phyloP scores from a whole-genome alignment of 2,888 invertebrate species.

The Latheticus oryzae region DNA sequence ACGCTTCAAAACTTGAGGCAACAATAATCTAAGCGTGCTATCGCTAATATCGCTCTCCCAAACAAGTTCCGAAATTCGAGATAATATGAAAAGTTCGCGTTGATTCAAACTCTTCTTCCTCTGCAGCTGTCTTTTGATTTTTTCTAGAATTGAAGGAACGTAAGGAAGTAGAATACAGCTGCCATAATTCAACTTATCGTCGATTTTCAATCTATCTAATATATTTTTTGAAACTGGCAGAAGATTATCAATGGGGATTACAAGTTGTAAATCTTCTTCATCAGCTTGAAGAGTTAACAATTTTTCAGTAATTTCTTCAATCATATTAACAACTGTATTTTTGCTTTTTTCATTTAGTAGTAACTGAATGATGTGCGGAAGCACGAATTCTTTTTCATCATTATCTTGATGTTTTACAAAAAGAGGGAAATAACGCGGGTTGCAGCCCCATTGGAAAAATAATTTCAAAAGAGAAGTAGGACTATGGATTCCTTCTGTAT shows the following conservation, averaged over 20 bases:
- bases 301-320: constrained; percentile 81
- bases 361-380: constrained; percentile 78
- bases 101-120: constrained; percentile 73
- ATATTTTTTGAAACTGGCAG: constrained; percentile 58
- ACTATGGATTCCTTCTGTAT: constrained; percentile 83
- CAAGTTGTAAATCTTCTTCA: constrained; percentile 66
- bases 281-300: constrained; percentile 75
- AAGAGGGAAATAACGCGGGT: constrained; percentile 80
- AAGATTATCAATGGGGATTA: constrained; percentile 64
- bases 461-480: constrained; percentile 86
- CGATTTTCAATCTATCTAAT: constrained; percentile 56
- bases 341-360: constrained; percentile 78
- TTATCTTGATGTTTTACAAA: constrained; percentile 72
- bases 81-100: constrained; percentile 79
- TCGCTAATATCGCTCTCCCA: constrained; percentile 76
- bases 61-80: constrained; percentile 81
- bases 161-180: constrained; percentile 80
- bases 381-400: constrained; percentile 67
- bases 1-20: constrained; percentile 79
- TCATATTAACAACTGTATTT: constrained; percentile 73
- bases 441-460: constrained; percentile 83
- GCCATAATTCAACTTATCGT: constrained; percentile 74
- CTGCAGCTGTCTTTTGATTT: constrained; percentile 75
- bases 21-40: constrained; percentile 74
- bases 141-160: constrained; percentile 76